These are phyloP conservation scores for Bombus waltoni DNA, from an alignment of 1,140 invertebrate species.

Conservation along the genomic window DNA sequence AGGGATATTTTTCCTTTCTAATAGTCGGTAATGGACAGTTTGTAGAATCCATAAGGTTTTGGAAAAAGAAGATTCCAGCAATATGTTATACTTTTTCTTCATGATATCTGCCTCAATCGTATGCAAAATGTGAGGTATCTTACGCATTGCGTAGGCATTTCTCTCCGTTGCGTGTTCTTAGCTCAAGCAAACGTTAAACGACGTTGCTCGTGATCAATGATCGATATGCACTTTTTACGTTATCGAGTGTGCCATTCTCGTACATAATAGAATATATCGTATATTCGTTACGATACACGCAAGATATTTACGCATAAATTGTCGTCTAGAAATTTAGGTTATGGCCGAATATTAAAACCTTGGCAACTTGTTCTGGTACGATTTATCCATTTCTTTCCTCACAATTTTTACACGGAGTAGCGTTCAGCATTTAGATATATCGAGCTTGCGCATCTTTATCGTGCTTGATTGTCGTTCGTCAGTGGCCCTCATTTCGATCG, in stretches of 20 bases:
- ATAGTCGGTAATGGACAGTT: background rate
- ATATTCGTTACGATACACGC: too few relatives aligned
- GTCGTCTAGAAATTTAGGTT: too few relatives aligned
- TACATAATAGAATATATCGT: background rate
- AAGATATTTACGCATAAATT: background rate
- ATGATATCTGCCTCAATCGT: background rate
- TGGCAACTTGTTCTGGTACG: too few relatives aligned
- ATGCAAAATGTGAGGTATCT: background rate
- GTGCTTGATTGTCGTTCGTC: constrained; percentile 18
- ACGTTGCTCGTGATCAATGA: background rate
- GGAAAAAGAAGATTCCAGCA: background rate
- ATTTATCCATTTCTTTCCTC: background rate
- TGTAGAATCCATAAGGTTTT: too few relatives aligned
- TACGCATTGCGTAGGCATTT: background rate
- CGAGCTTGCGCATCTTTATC: background rate
- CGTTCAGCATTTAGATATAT: background rate
- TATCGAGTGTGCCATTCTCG: background rate
- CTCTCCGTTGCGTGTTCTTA: background rate
- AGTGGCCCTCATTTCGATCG: constrained; percentile 6
- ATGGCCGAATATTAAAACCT: too few relatives aligned
- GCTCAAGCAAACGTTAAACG: background rate
- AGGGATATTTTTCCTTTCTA: background rate
- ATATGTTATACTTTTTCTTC: background rate
- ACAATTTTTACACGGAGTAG: background rate
- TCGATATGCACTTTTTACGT: background rate